Percentiles rank a stretch among this genome's conserved stretches.
Evolutionary conservation across 1,140 invertebrate genomes (phyloP).

Genomic region (Himalopsyche phryganea): DNA sequence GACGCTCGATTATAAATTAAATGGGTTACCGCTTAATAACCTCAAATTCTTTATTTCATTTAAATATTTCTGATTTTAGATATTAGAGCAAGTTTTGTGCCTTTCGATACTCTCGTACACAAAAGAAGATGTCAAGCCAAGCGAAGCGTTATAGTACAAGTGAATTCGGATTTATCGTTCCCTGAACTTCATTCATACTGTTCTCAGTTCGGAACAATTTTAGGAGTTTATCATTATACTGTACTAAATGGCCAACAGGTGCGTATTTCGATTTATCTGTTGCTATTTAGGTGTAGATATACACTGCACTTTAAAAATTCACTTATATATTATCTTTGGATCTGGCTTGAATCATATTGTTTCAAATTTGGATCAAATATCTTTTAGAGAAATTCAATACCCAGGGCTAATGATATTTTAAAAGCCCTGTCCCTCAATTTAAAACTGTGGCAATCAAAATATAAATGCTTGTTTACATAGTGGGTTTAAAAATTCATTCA

Average conservation of each 20-base stretch:
- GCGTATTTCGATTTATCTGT: slow-evolving; percentile 1
- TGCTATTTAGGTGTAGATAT: not conserved
- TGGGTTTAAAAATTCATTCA: no score
- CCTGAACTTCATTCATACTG: slow-evolving; percentile 62
- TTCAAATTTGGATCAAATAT: no score
- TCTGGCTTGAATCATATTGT: not conserved
- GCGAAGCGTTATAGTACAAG: slow-evolving; percentile 60
- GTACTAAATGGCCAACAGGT: slow-evolving; percentile 42
- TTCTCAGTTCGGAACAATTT: slow-evolving; percentile 56
- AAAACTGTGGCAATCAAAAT: no score
- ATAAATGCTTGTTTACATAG: no score
- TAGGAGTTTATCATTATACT: slow-evolving; percentile 61
- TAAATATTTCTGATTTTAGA: slow-evolving; percentile 45
- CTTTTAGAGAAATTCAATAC: no score
- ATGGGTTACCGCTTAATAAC: not conserved
- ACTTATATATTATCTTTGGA: not conserved
- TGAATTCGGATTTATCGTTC: slow-evolving; percentile 60
- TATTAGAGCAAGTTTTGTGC: slow-evolving; percentile 40
- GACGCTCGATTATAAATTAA: not conserved
- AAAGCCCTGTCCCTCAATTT: no score
- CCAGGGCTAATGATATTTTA: no score
- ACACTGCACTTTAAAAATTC: not conserved
- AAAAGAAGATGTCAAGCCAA: slow-evolving; percentile 56
- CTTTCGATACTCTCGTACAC: slow-evolving; percentile 44
- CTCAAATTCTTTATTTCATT: slow-evolving; percentile 32